Conservation (phyloP, 2,113 vertebrate species). For the Campylomormyrus numenius region DNA sequence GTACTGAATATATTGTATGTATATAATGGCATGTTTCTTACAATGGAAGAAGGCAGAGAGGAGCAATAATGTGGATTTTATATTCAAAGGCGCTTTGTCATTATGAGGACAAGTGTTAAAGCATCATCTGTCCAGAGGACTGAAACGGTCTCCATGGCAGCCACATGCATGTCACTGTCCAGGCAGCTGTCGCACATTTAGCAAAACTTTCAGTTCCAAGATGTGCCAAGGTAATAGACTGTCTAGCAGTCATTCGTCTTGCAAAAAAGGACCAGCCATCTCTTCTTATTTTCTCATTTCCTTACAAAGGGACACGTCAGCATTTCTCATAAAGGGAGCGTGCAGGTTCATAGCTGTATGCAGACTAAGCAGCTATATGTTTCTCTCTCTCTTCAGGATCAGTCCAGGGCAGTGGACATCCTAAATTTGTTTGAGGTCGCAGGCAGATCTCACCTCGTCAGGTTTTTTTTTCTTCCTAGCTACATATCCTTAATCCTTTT, state of each 20-base stretch:
- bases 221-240: not conserved
- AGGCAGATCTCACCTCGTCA: no score
- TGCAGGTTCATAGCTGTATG: not conserved
- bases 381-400: not conserved
- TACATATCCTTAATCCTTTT: not conserved
- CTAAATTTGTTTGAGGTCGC: not conserved
- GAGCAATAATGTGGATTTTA: not conserved
- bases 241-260: constrained; percentile 5
- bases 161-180: not conserved
- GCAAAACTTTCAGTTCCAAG: not conserved
- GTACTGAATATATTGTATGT: not conserved
- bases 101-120: not conserved
- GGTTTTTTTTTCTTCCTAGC: not conserved
- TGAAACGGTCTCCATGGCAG: not conserved
- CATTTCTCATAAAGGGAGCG: not conserved
- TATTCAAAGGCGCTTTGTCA: not conserved
- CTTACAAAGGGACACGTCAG: not conserved
- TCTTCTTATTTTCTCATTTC: not conserved
- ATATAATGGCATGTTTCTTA: not conserved
- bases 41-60: not conserved
- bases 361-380: not conserved
- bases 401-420: not conserved
- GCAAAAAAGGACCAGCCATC: not conserved
- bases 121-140: not conserved
- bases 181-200: not conserved